Evolutionary conservation across 2,797 vertebrate genomes (phyloP), one percentile per base, ranked within the genome.

Genomic region (Scolopax bukidnonensis): DNA sequence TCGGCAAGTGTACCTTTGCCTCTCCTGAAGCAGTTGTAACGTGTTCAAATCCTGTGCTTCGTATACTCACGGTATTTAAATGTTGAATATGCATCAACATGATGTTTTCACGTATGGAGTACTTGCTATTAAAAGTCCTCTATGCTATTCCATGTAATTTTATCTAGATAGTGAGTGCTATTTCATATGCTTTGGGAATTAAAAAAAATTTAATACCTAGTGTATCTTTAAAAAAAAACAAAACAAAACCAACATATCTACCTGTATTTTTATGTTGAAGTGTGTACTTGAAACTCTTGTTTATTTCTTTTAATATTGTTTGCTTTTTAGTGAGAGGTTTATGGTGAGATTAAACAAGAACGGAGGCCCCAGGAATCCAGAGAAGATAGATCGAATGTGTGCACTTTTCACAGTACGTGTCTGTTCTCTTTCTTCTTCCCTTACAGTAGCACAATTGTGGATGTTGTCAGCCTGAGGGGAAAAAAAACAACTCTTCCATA

Each of bases 291-390:
- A 90, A 86, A 67, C 45, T 94, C 78, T 96, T 71, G 59, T 76
- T 36, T 83, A 21, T 12, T 84, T 94, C 50, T 87, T 50, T 96
- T 74, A 74, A 51, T 95, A 4, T 71, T 67, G 56, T 93, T 96
- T 97, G 74, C 59, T 79, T 98, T 98, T 87, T 98, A 99, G 99
- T 96, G 99, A 99, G 98, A 99, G 99, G 96, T 99, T 99, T 97
- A 99, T 99, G 98, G 99, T 99, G 97, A 99, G 98, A 96, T 98
- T 99, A 87, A 99, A 99, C 98, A 99, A 99, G 98, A 99, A 99
- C 2, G 99, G 99, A 96, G 99, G 99, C 86, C 99, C 99, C 96
- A 99, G 99, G 98, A 99, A 99, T 93, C 99, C 99, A 4, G 99
- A 99, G 98, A 99, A 99, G 96, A 98, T 99, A 33, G 99, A 99